Percentiles rank a stretch among this genome's conserved stretches.
Evolutionary conservation across 2,888 invertebrate genomes (phyloP).

Genomic region (Nebria brevicollis): DNA sequence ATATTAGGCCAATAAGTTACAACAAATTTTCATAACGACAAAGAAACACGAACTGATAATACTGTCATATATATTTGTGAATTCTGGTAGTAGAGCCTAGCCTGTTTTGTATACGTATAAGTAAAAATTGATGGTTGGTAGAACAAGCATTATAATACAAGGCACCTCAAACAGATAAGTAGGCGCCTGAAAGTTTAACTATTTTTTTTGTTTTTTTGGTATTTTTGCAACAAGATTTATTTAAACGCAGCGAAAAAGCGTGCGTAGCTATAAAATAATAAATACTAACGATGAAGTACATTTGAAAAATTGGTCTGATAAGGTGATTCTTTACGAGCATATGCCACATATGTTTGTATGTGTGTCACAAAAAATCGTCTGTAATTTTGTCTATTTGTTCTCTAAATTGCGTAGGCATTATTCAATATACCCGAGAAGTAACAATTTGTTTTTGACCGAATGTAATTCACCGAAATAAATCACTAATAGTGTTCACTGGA

Average conservation of each 20-base stretch:
- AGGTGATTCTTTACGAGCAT: no score
- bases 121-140: background rate
- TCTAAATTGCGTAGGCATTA: no score
- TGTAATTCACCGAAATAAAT: background rate
- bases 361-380: no score
- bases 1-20: background rate
- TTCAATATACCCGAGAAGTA: background rate
- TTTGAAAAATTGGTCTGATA: background rate
- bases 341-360: no score
- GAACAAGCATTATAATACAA: background rate
- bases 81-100: background rate
- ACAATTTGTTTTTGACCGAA: background rate
- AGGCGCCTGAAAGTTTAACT: background rate
- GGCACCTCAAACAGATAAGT: background rate
- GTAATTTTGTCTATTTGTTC: no score
- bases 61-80: background rate
- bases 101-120: background rate
- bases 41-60: background rate
- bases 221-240: background rate
- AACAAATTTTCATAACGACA: conserved; percentile 1
- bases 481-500: background rate
- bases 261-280: background rate
- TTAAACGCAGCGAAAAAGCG: background rate
- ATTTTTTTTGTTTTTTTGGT: background rate
- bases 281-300: background rate